Percentiles rank a stretch among this genome's conserved stretches.
Evolutionary conservation across 2,888 invertebrate species (phyloP).

Genomic region (Mythimna lalbum): DNA sequence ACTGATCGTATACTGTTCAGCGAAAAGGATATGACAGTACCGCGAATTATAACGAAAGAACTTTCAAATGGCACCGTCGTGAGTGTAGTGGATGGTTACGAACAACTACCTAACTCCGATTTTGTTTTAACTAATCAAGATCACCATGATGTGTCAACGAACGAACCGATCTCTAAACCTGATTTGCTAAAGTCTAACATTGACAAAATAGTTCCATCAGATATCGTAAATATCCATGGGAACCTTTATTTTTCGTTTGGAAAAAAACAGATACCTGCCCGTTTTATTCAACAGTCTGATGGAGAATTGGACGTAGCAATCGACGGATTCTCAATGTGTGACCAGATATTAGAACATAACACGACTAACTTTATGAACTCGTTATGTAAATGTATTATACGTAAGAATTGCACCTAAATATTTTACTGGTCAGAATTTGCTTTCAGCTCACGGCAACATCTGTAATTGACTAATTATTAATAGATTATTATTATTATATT

Average conservation of each 20-base stretch:
- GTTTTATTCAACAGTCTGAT: constrained; percentile 67
- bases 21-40: constrained; percentile 66
- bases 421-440: neutral
- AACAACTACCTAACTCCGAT: constrained; percentile 68
- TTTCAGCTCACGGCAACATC: no score
- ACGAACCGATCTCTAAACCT: neutral
- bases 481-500: neutral
- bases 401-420: constrained; percentile 42
- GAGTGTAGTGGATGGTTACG: constrained; percentile 67
- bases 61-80: constrained; percentile 65
- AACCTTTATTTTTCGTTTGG: constrained; percentile 67
- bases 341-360: constrained; percentile 42
- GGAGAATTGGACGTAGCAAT: constrained; percentile 68
- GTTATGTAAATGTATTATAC: constrained; percentile 67
- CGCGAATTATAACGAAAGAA: constrained; percentile 70
- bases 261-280: constrained; percentile 66
- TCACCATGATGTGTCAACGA: constrained; percentile 4
- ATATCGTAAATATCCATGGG: constrained; percentile 54
- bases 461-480: neutral
- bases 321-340: constrained; percentile 68
- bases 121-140: constrained; percentile 41
- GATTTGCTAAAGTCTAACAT: constrained; percentile 5
- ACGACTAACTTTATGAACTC: constrained; percentile 55
- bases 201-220: constrained; percentile 18
- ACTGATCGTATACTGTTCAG: constrained; percentile 26